These are phyloP conservation scores for Naja naja DNA, from an alignment of 2,113 vertebrate genomes.

Conservation along the genomic window DNA sequence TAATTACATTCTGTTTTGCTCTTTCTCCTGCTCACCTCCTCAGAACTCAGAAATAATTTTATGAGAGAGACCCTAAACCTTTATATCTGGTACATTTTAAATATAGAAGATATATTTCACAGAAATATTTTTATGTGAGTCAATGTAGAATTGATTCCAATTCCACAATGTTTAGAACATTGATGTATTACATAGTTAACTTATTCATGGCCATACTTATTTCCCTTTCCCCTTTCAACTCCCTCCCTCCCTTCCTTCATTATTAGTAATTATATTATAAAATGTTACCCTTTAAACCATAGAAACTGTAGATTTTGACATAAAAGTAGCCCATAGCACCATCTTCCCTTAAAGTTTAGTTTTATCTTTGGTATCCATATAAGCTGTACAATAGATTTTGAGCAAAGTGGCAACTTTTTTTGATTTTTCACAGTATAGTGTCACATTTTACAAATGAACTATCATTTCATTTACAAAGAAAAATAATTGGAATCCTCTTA, in stretches of 20 bases:
- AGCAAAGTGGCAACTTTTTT: conserved; percentile 50
- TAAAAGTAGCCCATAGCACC: background rate
- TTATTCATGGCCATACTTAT: conserved; percentile 4
- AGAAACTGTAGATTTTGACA: conserved; percentile 35
- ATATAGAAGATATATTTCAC: background rate
- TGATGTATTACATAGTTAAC: conserved; percentile 33
- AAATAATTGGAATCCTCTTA: conserved; percentile 52
- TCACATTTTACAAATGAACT: conserved; percentile 55
- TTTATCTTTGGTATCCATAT: conserved; percentile 51
- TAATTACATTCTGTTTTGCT: background rate
- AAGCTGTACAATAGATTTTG: conserved; percentile 16
- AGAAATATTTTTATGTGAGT: background rate
- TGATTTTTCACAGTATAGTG: conserved; percentile 53
- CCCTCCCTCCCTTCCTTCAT: background rate
- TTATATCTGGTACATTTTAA: background rate
- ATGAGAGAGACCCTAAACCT: background rate
- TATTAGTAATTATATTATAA: background rate
- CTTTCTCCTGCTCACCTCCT: background rate
- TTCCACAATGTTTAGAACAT: background rate
- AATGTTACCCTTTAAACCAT: conserved; percentile 22
- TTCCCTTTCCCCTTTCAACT: background rate
- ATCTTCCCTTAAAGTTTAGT: conserved; percentile 21
- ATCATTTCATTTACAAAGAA: conserved; percentile 60
- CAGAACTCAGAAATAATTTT: background rate
- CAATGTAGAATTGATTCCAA: background rate